Evolutionary conservation across 1,140 invertebrate genomes (phyloP), one percentile per base, ranked within the genome.

Genomic region (Drosophila bocqueti): DNA sequence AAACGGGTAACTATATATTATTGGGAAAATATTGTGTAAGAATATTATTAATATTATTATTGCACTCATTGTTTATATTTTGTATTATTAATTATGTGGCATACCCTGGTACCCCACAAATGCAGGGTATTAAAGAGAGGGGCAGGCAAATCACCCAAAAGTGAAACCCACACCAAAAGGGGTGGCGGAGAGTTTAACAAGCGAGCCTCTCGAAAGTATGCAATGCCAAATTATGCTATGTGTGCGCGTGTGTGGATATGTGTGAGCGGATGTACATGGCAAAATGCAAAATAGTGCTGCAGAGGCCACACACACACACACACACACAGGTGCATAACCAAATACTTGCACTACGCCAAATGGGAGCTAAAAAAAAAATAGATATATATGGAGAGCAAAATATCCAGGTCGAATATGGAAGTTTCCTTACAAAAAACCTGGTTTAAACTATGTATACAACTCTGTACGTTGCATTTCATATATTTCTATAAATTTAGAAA

Each of bases 151-250:
- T 29, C 66, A 61, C 15, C 66, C 15, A 55, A 71, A 38, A 54
- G 26, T 18, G 46, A 46, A 45, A 66, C 45, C 61, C 34, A 46
- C 46, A 38, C 72, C 62, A 36, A 13, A 42, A 6, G 29, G 16
- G 13, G 38, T 11, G 36, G 26, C 13, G 38, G 21, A 47, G 34
- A 36, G 36, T 66, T 58, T 58, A 65, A 58, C 45, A 24, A 26
- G 65, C 38, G 46, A 52, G 52, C 38, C 75, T 54, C 83, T 81
- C 52, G 43, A 82, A 86, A 86, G 83, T 85, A 85, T 82, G 83
- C 83, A 86, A 86, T 87, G 79, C 60, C 49, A 79, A 86, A 86
- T 86, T 85, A 85, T 85, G 83, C 81, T 85, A 52, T 82, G 69
- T 76, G 38, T 38, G 59, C 24, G 29, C 10, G 46, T 29, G 42